Base-by-base conservation (phyloP, 64 coral and sea anemone species). In the Stichodactyla helianthus region DNA sequence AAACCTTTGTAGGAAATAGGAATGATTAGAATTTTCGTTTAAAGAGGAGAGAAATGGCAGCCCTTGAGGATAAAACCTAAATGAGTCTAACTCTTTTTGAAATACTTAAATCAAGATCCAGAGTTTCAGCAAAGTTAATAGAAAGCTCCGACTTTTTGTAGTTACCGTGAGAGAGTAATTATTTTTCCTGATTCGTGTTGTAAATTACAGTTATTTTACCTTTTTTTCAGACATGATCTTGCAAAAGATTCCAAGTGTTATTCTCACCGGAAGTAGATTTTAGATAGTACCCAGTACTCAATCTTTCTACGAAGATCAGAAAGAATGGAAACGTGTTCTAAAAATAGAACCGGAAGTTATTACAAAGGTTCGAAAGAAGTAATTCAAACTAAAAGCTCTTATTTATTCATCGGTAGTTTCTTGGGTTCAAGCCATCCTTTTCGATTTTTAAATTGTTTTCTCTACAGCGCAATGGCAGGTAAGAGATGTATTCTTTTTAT, bases 1-100 rank as follows among this genome's bases (percentile, higher is more conserved):
- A 91, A 56, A 74, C 82, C 97, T 98, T 28, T 51, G 82, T 78
- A 12, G 77, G 79, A 54, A 80, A 25, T 44, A 44, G 35, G 35
- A 44, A 44, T 44, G 35, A 44, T 44, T 14, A 61, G 57, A 78
- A 58, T 58, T 58, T 15, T 58, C 6, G 14, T 58, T 58, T 58
- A 58, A 15, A 15, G 55, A 10, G 83, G 82, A 82, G 56, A 15
- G 8, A 58, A 11, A 11, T 58, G 14, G 55, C 14, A 11, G 55
- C 55, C 14, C 55, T 4, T n/a, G 63, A 28, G 26, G 23, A n/a
- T 4, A 65, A 28, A 74, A 28, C 3, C 6, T 13, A 13, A 74
- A 25, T 44, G 35, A 44, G 35, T 31, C 28, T 31, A 44, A 44
- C 35, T 44, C 35, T 44, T 44, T 44, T 44, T 44, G 35, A 44